Conservation (phyloP, 2,113 vertebrate genomes). For the Lophura nycthemera region DNA sequence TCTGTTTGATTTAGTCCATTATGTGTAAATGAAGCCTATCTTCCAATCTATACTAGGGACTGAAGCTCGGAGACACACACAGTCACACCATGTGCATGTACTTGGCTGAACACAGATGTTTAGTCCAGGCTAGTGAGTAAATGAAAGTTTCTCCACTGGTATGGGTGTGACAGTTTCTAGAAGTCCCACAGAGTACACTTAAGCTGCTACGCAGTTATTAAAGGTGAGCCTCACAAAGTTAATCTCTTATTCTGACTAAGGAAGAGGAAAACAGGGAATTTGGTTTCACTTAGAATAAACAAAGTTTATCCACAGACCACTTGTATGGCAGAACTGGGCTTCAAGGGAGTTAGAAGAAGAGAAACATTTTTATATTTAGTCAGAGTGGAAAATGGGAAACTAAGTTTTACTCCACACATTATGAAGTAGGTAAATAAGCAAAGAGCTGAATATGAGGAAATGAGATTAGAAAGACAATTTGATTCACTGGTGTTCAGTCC, state of each 20-base stretch:
- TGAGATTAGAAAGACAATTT: not conserved
- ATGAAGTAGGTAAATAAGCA: not conserved
- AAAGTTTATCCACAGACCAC: not conserved
- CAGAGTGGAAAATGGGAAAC: not conserved
- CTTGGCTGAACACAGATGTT: not conserved
- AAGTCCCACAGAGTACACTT: not conserved
- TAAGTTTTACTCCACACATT: not conserved
- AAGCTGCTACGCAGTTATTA: not conserved
- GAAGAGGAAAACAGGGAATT: not conserved
- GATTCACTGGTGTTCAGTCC: not conserved
- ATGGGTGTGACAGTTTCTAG: fast-evolving
- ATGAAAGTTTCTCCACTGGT: fast-evolving
- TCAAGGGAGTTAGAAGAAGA: not conserved
- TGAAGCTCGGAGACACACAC: not conserved
- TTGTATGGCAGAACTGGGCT: not conserved
- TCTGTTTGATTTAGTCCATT: not conserved
- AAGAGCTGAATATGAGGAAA: constrained; percentile 2
- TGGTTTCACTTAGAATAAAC: not conserved
- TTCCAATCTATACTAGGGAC: not conserved
- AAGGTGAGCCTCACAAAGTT: not conserved
- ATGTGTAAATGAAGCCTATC: not conserved
- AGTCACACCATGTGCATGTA: fast-evolving
- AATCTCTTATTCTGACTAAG: not conserved
- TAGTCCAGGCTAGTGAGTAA: not conserved
- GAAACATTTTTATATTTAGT: not conserved